Evolutionary conservation across 2,113 vertebrate genomes (phyloP).

Genomic region (Entelurus aequoreus): DNA sequence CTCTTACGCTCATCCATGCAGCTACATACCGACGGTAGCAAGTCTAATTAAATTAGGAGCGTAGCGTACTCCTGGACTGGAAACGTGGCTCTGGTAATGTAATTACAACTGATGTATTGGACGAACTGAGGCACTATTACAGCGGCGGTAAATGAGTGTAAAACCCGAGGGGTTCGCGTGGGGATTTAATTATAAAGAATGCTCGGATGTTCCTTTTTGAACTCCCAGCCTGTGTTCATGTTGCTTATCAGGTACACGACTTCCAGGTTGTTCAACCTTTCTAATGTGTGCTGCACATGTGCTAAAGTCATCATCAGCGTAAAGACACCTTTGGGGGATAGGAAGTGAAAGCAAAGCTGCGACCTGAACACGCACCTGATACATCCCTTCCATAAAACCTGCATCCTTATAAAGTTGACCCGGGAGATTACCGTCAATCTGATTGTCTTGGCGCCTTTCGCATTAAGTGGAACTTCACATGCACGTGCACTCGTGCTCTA

Average conservation of each 20-base stretch:
- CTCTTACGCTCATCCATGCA: no score
- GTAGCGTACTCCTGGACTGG: no score
- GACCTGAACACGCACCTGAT: constrained; percentile 21
- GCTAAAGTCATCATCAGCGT: constrained; percentile 14
- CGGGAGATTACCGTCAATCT: background rate
- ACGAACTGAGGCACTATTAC: no score
- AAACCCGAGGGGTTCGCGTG: no score
- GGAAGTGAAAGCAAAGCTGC: background rate
- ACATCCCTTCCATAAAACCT: constrained; percentile 10
- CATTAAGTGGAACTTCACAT: constrained; percentile 7
- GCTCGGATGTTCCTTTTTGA: constrained; percentile 13
- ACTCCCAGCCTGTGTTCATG: background rate
- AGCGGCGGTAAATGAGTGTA: no score
- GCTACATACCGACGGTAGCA: no score
- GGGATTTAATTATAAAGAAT: background rate
- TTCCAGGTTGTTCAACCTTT: constrained; percentile 10
- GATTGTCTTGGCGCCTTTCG: constrained; percentile 6
- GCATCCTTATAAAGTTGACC: constrained; percentile 1
- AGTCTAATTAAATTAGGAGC: no score
- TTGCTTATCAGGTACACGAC: constrained; percentile 14
- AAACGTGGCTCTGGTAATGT: no score
- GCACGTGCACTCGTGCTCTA: background rate
- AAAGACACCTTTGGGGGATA: constrained; percentile 2
- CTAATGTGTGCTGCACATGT: constrained; percentile 24
- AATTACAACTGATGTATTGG: no score